Evolutionary conservation across 2,888 invertebrate genomes (phyloP), one percentile per base, ranked within the genome.

Genomic region (Cactoblastis cactorum): DNA sequence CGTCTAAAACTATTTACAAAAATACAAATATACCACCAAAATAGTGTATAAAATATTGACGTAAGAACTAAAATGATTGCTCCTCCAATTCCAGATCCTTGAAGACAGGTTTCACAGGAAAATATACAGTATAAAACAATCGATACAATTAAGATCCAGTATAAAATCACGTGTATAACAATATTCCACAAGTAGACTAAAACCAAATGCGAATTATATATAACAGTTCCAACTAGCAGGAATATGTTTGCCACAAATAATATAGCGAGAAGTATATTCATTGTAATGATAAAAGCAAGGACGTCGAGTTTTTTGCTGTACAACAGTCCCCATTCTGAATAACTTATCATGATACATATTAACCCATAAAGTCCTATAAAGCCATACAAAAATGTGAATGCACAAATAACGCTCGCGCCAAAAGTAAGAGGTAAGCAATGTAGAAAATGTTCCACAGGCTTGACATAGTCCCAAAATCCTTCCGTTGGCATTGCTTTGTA

Each of bases 251-350:
- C 9, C 14, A 43, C 43, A 8, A 28, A 9, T 4, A 43, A 43
- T 35, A 8, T 35, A 2, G 14, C 2, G 14, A 3, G 15, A 2
- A 43, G 15, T 6, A 15, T 2, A 24, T 2, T 1, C 0, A 43
- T 2, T 3, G 24, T 24, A 2, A 43, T 28, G 9, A 28, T 8
- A 12, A 12, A 43, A 1, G 19, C 3, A 1, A 43, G 8, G 9
- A 28, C 24, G 15, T 43, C 43, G 15, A 28, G 43, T 28, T 43
- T 43, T 15, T 24, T 9, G 15, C 43, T 43, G 15, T 43, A 43
- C 2, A 15, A 0, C 8, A 3, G 12, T 28, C 22, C 28, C 8
- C 14, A 28, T 15, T 14, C 24, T 9, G 43, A 15, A 15, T 24
- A 43, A 8, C 15, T 14, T 24, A 43, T 11, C 3, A 14, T 3